Percentiles rank a stretch among this genome's conserved stretches.
Conservation (phyloP, 1,140 invertebrate genomes). For the Zophobas atratus region DNA sequence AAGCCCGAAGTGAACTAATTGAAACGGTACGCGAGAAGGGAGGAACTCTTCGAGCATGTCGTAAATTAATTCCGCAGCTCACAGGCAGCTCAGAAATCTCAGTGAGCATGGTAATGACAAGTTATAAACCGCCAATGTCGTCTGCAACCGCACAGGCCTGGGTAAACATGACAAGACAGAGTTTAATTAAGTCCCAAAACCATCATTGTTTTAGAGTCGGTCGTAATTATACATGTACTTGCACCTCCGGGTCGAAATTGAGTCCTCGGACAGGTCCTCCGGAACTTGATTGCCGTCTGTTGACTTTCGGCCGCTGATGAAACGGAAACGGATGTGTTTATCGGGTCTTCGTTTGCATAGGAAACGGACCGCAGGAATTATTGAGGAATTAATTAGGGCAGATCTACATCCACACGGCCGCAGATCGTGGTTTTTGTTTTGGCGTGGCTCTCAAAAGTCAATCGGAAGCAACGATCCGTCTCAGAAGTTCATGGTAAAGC, state of each 20-base stretch:
- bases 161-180: conserved; percentile 64
- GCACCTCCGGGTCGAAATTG: conserved; percentile 54
- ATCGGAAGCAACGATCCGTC: conserved; percentile 45
- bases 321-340: conserved; percentile 52
- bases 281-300: conserved; percentile 11
- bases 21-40: conserved; percentile 47
- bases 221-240: conserved; percentile 62
- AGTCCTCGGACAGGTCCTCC: conserved; percentile 26
- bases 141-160: conserved; percentile 59
- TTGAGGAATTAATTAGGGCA: conserved; percentile 17
- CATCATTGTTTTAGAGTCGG: conserved; percentile 64
- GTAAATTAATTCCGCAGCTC: conserved; percentile 48
- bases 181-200: conserved; percentile 66
- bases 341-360: conserved; percentile 3
- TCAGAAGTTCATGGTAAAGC: conserved; percentile 43
- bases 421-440: conserved; percentile 8
- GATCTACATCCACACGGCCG: neutral
- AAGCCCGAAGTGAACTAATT: conserved; percentile 44
- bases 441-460: conserved; percentile 23
- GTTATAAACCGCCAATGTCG: conserved; percentile 65
- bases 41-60: conserved; percentile 49
- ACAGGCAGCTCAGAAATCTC: conserved; percentile 59
- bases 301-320: conserved; percentile 45
- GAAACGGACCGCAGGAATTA: conserved; percentile 11
- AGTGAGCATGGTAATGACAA: conserved; percentile 65